phyloP scores from a whole-genome alignment of 92 coral and sea anemone species.

The Scolanthus callimorphus region DNA sequence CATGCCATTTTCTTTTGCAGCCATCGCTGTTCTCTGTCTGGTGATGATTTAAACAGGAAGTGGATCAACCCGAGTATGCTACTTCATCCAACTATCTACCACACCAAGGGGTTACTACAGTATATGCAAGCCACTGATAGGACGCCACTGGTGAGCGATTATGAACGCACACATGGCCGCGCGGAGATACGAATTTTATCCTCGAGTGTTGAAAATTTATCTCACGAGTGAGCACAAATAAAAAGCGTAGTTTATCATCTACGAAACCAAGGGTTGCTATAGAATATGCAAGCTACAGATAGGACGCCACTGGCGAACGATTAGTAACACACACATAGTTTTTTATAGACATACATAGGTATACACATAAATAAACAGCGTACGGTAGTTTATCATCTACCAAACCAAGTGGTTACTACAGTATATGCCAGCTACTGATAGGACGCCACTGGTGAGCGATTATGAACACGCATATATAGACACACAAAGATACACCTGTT shows the following conservation, averaged over 20 bases:
- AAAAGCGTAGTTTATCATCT: too few species aligned
- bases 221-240: too few species aligned
- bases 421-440: slow-evolving; percentile 71
- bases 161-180: too few species aligned
- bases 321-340: too few species aligned
- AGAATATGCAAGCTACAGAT: slow-evolving; percentile 58
- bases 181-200: too few species aligned
- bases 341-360: too few species aligned
- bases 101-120: slow-evolving; percentile 83
- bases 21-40: slow-evolving; percentile 95
- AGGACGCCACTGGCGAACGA: slow-evolving; percentile 67
- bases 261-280: slow-evolving; percentile 71
- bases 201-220: too few species aligned
- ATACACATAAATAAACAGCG: too few species aligned
- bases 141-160: slow-evolving; percentile 81
- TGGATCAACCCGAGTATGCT: slow-evolving; percentile 89
- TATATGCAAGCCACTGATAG: slow-evolving; percentile 72
- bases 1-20: slow-evolving; percentile 50
- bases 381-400: slow-evolving; percentile 80
- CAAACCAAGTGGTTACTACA: slow-evolving; percentile 86
- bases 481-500: too few species aligned
- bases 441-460: slow-evolving; percentile 81
- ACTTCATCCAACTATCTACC: slow-evolving; percentile 91
- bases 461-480: too few species aligned
- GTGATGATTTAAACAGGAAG: slow-evolving; percentile 93